Evolutionary conservation across 1,140 invertebrate species (phyloP), one percentile per base, ranked within the genome.

Genomic region (Drosophila kanapiae): DNA sequence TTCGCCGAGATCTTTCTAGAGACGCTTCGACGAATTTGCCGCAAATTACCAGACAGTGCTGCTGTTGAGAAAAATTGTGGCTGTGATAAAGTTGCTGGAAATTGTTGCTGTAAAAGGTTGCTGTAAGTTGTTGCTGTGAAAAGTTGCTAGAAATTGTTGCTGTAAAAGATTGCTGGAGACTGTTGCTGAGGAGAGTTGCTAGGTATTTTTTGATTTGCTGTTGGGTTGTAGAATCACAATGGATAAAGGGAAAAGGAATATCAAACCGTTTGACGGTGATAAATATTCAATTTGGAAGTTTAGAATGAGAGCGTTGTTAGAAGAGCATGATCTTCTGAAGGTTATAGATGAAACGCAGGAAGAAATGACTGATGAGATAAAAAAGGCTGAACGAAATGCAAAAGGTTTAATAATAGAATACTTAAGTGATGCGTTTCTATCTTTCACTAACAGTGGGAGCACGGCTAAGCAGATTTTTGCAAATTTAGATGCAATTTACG

Each of bases 221-320:
- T 54, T 54, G 33, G 18, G 31, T 11, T 54, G 23, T 5, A 37
- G 33, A 54, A 18, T 4, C 16, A 23, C 18, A 23, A 53, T 37
- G 51, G 31, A 37, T 53, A 37, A 37, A 53, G 49, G 49, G 31
- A 53, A 53, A 53, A 57, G 38, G 16, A 58, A 59, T 47, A 59
- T 59, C 23, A 45, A 59, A 60, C 27, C 57, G 57, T 60, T 60
- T 45, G 13, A 47, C 31, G 42, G 57, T 35, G 57, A 47, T 6
- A 60, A 48, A 60, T 60, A 48, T 23, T 38, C 58, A 60, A 60
- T 48, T 35, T 48, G 58, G 58, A 48, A 38, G 58, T 60, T 60
- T 14, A 38, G 57, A 42, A n/a, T 58, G 27, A 51, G 49, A 29
- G 49, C 29, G 29, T 29, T 51, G 11, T 42, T 40, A 40, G 42